Evolutionary conservation across 1,140 invertebrate species (phyloP).

Genomic region (Lepidurus arcticus): DNA sequence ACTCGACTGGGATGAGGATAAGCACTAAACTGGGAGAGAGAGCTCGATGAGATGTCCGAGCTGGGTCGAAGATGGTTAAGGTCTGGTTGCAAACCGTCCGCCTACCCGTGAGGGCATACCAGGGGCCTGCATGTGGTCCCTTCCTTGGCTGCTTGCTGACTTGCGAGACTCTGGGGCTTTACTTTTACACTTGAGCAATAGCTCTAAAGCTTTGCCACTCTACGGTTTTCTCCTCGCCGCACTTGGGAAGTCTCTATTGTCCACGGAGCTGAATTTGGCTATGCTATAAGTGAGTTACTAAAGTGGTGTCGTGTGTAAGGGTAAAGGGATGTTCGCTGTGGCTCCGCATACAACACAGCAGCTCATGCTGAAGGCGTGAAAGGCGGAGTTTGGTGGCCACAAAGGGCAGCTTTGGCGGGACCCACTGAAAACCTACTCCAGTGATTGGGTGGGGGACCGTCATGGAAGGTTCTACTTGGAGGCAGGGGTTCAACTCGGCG

Average conservation of each 20-base stretch:
- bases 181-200: slow-evolving; percentile 6
- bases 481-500: background rate
- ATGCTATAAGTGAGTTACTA: slow-evolving; percentile 6
- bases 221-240: background rate
- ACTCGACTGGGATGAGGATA: slow-evolving; percentile 3
- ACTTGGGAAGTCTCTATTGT: slow-evolving; percentile 21
- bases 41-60: background rate
- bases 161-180: slow-evolving; percentile 5
- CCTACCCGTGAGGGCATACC: background rate
- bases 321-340: slow-evolving; percentile 5
- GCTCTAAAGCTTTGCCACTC: slow-evolving; percentile 10
- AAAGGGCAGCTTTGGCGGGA: background rate
- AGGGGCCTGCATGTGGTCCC: background rate
- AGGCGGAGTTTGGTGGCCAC: slow-evolving; percentile 11
- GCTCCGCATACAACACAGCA: slow-evolving; percentile 11
- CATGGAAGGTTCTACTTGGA: background rate
- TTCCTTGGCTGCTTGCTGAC: background rate
- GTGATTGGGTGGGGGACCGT: background rate
- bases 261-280: slow-evolving; percentile 7
- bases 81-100: background rate
- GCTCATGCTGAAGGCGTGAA: slow-evolving; percentile 17
- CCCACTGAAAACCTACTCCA: background rate
- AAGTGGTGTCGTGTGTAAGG: slow-evolving; percentile 14
- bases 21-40: background rate
- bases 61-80: slow-evolving; percentile 12